These are phyloP conservation scores for Remorina albescens DNA, from an alignment of 2,797 vertebrate genomes.

Conservation along the genomic window DNA sequence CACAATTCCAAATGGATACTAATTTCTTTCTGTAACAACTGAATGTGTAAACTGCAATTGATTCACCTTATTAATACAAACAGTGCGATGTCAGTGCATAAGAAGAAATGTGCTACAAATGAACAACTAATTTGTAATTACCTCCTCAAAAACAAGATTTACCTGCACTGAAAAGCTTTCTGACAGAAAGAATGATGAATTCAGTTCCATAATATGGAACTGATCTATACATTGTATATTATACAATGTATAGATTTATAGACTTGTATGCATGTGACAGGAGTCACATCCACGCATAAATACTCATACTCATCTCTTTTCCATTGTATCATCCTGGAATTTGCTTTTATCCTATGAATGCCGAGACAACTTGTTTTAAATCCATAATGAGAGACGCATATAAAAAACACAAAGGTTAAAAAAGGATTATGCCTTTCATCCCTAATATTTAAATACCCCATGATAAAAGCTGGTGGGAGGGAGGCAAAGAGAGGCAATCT, in stretches of 20 bases:
- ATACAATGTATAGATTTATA: background rate
- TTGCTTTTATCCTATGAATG: constrained; percentile 31
- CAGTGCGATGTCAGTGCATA: background rate
- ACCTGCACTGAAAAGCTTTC: background rate
- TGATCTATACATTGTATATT: no score
- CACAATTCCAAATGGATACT: background rate
- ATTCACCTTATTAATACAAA: background rate
- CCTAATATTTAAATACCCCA: constrained; percentile 72
- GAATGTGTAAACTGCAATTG: background rate
- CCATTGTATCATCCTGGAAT: constrained; percentile 39
- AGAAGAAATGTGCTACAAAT: constrained; percentile 7
- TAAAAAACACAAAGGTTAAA: constrained; percentile 72
- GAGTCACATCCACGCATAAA: constrained; percentile 7
- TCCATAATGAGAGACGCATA: constrained; percentile 58
- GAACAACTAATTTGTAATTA: constrained; percentile 24
- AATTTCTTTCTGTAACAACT: background rate
- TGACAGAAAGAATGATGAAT: constrained; percentile 21
- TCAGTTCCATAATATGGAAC: no score
- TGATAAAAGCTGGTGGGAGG: constrained; percentile 60
- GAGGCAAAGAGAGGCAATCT: constrained; percentile 71
- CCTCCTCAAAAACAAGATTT: constrained; percentile 19
- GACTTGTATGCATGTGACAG: constrained; percentile 14
- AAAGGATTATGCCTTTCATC: constrained; percentile 73
- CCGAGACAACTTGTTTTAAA: constrained; percentile 56
- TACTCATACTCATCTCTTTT: constrained; percentile 11